Evolutionary conservation across 2,113 vertebrate genomes (phyloP).

Genomic region (Brachyistius frenatus): DNA sequence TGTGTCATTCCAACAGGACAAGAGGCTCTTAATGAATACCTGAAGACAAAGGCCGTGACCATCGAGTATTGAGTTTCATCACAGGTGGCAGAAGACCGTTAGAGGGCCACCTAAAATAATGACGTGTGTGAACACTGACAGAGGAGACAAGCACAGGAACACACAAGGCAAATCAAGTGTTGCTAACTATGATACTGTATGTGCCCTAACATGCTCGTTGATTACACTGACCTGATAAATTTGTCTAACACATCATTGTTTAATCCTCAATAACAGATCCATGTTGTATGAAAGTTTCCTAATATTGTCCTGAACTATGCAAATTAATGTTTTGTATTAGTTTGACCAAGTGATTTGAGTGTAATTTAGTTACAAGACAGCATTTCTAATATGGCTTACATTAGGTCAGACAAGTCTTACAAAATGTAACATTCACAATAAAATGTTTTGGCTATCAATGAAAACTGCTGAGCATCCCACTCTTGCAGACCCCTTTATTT

Average conservation of each 20-base stretch:
- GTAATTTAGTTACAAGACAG: neutral
- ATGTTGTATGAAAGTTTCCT: neutral
- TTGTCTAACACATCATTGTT: too few relatives aligned
- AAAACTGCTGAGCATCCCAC: conserved; percentile 16
- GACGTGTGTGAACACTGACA: neutral
- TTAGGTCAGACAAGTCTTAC: conserved; percentile 41
- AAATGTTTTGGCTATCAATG: conserved; percentile 21
- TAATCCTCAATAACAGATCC: neutral
- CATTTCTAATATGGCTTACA: conserved; percentile 51
- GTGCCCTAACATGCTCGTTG: conserved; percentile 9
- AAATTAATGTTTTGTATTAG: conserved; percentile 25
- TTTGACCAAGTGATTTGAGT: neutral
- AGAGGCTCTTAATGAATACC: conserved; percentile 91
- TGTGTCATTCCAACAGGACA: conserved; percentile 83
- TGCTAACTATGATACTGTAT: neutral
- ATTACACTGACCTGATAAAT: neutral
- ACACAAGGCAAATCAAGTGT: too few relatives aligned
- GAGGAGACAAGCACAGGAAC: neutral
- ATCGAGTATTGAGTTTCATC: conserved; percentile 85
- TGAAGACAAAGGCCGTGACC: conserved; percentile 90
- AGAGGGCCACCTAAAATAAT: too few relatives aligned
- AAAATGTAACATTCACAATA: conserved; percentile 43
- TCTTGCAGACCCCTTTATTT: neutral
- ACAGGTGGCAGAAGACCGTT: neutral
- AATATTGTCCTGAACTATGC: conserved; percentile 19